These are phyloP conservation scores for Empidonax alnorum DNA, from an alignment of 2,113 vertebrate species.

Conservation along the genomic window DNA sequence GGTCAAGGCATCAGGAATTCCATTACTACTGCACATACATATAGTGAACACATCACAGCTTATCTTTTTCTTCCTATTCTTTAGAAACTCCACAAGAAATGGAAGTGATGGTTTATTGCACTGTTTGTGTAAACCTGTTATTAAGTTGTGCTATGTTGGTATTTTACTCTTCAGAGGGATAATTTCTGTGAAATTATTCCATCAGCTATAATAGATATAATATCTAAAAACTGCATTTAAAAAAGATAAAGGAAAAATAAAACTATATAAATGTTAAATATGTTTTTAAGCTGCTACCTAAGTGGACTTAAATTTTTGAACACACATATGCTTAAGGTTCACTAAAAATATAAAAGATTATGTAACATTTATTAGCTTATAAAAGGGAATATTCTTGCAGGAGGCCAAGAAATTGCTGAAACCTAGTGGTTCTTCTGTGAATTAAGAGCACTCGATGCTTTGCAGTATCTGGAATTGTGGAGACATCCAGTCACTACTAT, in stretches of 20 bases:
- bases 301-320: background rate
- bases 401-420: background rate
- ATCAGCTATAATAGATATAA: background rate
- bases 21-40: background rate
- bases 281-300: background rate
- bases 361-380: background rate
- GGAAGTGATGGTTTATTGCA: background rate
- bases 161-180: background rate
- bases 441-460: background rate
- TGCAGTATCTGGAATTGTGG: background rate
- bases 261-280: background rate
- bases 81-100: background rate
- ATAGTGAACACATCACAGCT: background rate
- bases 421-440: background rate
- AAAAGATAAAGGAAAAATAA: background rate
- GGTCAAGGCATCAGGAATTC: background rate
- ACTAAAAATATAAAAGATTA: background rate
- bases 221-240: background rate
- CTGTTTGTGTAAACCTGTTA: background rate
- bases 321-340: background rate
- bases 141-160: background rate
- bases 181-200: background rate
- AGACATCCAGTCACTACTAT: background rate
- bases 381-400: background rate
- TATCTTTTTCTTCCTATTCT: background rate